Evolutionary conservation across 2,888 invertebrate genomes (phyloP).

Genomic region (Agrotis ipsilon): DNA sequence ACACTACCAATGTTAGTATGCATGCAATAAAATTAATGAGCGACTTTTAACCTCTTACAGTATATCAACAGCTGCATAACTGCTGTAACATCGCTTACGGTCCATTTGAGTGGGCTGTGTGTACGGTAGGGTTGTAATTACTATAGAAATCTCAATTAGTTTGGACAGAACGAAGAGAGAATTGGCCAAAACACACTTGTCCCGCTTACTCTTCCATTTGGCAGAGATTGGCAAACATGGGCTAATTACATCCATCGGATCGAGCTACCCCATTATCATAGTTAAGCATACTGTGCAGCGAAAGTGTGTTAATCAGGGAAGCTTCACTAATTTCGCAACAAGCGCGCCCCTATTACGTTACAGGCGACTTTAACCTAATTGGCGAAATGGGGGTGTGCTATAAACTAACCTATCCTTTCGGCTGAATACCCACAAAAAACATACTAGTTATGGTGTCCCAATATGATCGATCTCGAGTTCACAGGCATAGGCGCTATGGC

Average conservation of each 20-base stretch:
- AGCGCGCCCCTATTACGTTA: neutral
- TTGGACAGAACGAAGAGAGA: neutral
- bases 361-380: neutral
- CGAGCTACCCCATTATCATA: neutral
- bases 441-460: neutral
- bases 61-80: neutral
- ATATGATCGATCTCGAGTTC: too few relatives aligned
- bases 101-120: neutral
- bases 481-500: neutral
- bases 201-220: neutral
- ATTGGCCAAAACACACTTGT: neutral
- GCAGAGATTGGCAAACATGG: constrained; percentile 2
- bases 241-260: neutral
- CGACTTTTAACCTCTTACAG: neutral
- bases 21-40: neutral
- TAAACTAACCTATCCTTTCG: neutral
- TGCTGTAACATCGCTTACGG: too few relatives aligned
- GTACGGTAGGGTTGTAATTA: neutral
- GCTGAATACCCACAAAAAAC: neutral
- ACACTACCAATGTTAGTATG: neutral
- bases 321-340: neutral
- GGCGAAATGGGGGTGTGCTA: neutral
- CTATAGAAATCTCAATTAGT: constrained; percentile 7
- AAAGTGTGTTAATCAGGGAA: neutral
- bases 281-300: neutral